Percentiles rank a stretch among this genome's conserved stretches.
phyloP scores from a whole-genome alignment of 2,888 invertebrate genomes.

The Latrodectus hesperus region DNA sequence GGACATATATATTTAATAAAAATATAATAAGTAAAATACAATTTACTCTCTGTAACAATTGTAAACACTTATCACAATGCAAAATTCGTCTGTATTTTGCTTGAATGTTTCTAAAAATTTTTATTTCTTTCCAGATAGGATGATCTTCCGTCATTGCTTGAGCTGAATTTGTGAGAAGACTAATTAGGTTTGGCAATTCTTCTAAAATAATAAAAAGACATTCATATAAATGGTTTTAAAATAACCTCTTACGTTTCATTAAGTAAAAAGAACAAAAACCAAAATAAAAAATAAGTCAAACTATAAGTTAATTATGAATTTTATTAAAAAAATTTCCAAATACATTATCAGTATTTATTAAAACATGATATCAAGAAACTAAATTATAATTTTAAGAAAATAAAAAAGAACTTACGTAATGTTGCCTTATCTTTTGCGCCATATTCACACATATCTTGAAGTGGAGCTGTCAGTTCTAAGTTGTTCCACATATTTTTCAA shows the following conservation, averaged over 20 bases:
- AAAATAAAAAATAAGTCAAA: too few relatives aligned
- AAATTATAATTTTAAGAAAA: not conserved
- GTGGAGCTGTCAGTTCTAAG: slow-evolving; percentile 21
- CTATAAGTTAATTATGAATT: too few relatives aligned
- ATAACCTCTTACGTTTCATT: too few relatives aligned
- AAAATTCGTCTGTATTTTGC: slow-evolving; percentile 51
- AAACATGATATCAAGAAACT: too few relatives aligned
- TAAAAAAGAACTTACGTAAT: not conserved
- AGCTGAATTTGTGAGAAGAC: slow-evolving; percentile 41
- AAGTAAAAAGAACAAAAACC: too few relatives aligned
- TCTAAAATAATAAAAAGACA: slow-evolving; percentile 25
- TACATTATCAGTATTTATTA: too few relatives aligned
- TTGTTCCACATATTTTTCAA: slow-evolving; percentile 34
- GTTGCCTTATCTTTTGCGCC: not conserved
- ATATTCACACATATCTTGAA: slow-evolving; percentile 44
- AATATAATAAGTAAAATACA: not conserved
- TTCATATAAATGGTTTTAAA: not conserved
- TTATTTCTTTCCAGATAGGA: slow-evolving; percentile 53
- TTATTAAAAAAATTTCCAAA: too few relatives aligned
- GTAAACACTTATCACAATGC: slow-evolving; percentile 50
- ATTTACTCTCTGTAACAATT: slow-evolving; percentile 44
- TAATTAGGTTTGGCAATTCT: slow-evolving; percentile 9
- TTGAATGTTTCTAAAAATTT: slow-evolving; percentile 45
- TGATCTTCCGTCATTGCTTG: slow-evolving; percentile 40
- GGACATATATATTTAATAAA: too few relatives aligned